Evolutionary conservation across 2,113 vertebrate genomes (phyloP).

Genomic region (Gasterosteus nipponicus): DNA sequence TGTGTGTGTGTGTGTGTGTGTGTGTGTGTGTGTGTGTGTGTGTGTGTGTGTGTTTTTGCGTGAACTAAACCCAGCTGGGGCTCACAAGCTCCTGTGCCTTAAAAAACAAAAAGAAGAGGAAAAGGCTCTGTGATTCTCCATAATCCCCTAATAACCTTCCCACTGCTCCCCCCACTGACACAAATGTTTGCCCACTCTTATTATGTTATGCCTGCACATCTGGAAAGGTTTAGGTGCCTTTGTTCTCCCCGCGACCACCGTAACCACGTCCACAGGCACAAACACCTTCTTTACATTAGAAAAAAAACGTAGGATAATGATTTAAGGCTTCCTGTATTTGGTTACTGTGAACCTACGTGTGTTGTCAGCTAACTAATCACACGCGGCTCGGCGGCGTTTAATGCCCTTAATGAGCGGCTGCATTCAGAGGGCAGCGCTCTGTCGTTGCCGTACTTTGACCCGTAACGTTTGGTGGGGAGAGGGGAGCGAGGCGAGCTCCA

Average conservation of each 20-base stretch:
- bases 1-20: conserved; percentile 4
- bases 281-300: conserved; percentile 73
- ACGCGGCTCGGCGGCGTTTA: conserved; percentile 14
- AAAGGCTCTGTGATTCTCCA: conserved; percentile 56
- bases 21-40: conserved; percentile 37
- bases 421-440: conserved; percentile 33
- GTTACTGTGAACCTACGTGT: conserved; percentile 56
- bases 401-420: conserved; percentile 57
- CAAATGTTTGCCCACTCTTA: conserved; percentile 61
- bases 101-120: conserved; percentile 22
- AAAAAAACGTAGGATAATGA: conserved; percentile 62
- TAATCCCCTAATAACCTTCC: conserved; percentile 72
- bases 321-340: conserved; percentile 72
- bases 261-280: conserved; percentile 70
- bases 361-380: conserved; percentile 68
- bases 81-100: conserved; percentile 44
- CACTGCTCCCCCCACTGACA: conserved; percentile 43
- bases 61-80: conserved; percentile 55
- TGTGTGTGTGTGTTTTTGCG: conserved; percentile 15
- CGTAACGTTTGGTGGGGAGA: conserved; percentile 35
- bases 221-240: conserved; percentile 78
- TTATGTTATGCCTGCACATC: conserved; percentile 76
- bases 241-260: conserved; percentile 60
- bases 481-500: conserved; percentile 14
- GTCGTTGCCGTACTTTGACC: conserved; percentile 47